Evolutionary conservation across 2,113 vertebrate species (phyloP).

Genomic region (Urocolius indicus): DNA sequence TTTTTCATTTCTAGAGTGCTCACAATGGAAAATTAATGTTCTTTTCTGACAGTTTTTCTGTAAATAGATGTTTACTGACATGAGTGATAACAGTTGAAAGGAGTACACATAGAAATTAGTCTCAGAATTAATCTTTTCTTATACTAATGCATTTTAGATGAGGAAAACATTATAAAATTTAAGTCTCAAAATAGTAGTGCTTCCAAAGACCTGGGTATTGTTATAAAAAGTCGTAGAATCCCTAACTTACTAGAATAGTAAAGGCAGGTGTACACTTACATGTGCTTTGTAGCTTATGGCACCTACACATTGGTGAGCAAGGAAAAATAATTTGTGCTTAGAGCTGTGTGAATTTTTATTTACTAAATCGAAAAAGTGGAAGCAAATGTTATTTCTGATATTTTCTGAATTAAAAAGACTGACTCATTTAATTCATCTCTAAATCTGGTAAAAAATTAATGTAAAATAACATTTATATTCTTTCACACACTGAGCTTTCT

Average conservation of each 20-base stretch:
- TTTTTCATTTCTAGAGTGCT: not conserved
- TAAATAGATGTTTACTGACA: too few relatives aligned
- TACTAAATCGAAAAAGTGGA: not conserved
- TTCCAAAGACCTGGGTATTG: not conserved
- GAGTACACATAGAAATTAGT: not conserved
- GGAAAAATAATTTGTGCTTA: not conserved
- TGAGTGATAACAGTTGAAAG: not conserved
- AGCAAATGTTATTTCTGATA: not conserved
- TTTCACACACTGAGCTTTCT: not conserved
- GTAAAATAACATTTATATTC: not conserved
- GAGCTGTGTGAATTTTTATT: not conserved
- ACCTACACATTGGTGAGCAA: not conserved
- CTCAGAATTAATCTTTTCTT: not conserved
- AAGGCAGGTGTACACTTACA: not conserved
- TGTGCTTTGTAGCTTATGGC: not conserved
- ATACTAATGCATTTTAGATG: not conserved
- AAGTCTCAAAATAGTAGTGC: not conserved
- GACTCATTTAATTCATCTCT: not conserved
- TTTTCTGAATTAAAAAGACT: not conserved
- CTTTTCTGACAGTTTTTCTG: not conserved
- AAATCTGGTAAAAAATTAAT: not conserved
- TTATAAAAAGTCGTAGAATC: not conserved
- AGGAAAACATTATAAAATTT: not conserved
- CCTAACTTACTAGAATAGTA: not conserved
- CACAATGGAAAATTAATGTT: not conserved